phyloP scores from a whole-genome alignment of 2,797 vertebrate species.

The Diplodus sargus region DNA sequence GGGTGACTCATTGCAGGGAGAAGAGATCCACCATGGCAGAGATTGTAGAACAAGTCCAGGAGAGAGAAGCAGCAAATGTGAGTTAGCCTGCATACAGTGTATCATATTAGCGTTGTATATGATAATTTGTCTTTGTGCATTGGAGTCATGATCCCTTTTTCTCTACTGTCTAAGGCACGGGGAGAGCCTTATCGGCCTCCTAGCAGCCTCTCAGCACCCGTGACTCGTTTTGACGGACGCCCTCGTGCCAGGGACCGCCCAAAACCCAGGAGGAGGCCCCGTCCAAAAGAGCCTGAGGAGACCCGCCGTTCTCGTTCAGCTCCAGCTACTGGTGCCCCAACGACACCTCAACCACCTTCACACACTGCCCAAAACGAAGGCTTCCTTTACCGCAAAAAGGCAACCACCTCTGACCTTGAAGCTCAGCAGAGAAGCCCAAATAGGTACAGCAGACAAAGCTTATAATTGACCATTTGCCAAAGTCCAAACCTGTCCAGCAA shows the following conservation, averaged over 20 bases:
- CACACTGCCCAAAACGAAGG: slow-evolving; percentile 91
- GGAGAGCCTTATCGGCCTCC: slow-evolving; percentile 85
- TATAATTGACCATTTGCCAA: not conserved
- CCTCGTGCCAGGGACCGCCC: slow-evolving; percentile 92
- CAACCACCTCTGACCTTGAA: slow-evolving; percentile 87
- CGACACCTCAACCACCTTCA: slow-evolving; percentile 86
- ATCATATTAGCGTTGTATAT: not conserved
- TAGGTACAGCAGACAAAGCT: slow-evolving; percentile 81
- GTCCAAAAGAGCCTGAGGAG: slow-evolving; percentile 90
- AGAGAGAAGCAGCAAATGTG: slow-evolving; percentile 89
- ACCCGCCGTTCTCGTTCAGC: slow-evolving; percentile 90
- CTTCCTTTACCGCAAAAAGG: slow-evolving; percentile 91
- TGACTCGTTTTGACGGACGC: slow-evolving; percentile 89
- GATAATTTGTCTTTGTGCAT: not conserved
- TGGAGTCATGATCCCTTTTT: slow-evolving; percentile 8
- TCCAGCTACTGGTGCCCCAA: slow-evolving; percentile 88
- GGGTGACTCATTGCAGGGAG: slow-evolving; percentile 72
- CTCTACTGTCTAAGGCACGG: slow-evolving; percentile 76
- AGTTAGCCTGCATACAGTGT: slow-evolving; percentile 47
- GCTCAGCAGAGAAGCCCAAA: slow-evolving; percentile 92
- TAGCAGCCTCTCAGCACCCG: slow-evolving; percentile 90
- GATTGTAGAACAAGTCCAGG: slow-evolving; percentile 94
- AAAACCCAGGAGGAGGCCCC: slow-evolving; percentile 91
- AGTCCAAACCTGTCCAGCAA: not conserved
- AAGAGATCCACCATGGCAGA: slow-evolving; percentile 92